Base-by-base conservation (phyloP, 2,113 vertebrate genomes). In the Cryptomyrus ogoouensis region DNA sequence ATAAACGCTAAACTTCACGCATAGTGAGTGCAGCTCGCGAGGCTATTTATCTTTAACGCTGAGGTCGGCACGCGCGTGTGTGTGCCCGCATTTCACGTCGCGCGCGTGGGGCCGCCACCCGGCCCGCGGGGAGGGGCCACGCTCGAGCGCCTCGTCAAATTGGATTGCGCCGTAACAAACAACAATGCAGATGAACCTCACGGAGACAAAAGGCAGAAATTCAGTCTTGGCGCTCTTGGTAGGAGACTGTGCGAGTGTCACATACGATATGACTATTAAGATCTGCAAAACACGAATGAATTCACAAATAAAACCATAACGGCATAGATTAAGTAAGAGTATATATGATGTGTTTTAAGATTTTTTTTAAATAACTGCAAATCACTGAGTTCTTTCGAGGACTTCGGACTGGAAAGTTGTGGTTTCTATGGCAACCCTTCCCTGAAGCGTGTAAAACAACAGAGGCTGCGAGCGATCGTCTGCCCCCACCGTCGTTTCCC, bases 341-440 rank as follows among this genome's bases (percentile, higher is more conserved):
- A 49, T 27, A 27, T 88, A 74, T 50, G 58, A 56, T 53, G 27
- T 27, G n/a, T 19, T 52, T 46, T 87, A 19, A 19, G 35, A 52
- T 27, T 52, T 52, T 49, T 58, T 52, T 10, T 31, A 5, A 88
- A 58, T 19, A 15, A 58, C 17, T 42, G 35, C 7, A 62, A 58
- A 53, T 35, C 49, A 39, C 39, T 44, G 27, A 50, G 6, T 87
- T n/a, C 85, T n/a, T 50, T 27, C 24, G 46, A 50, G 46, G 7
- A 19, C 46, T 86, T 47, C 12, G 15, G 24, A 52, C 31, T 87
- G 50, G 47, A 87, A 56, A 87, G 85, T 87, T 87, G 85, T 53
- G 85, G 85, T 87, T 87, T 52, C 85, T 53, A 87, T 87, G 85
- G 85, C 7, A 56, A 87, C 85, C 85, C 13, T 27, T 31, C 85